Base-by-base conservation (phyloP, 2,797 vertebrate species). In the Ceyx erithaca region DNA sequence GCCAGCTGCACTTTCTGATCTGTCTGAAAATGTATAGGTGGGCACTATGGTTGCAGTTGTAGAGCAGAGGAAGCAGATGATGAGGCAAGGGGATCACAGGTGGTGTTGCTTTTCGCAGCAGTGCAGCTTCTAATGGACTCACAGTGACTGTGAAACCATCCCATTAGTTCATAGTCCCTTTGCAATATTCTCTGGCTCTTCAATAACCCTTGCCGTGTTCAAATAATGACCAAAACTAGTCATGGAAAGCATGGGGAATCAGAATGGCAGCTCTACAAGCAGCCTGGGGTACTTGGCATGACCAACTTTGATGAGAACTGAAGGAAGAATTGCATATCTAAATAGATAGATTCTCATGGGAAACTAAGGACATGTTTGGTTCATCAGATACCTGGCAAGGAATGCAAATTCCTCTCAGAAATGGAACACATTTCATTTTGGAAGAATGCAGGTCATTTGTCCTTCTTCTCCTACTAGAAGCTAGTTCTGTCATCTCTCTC, bases 51-150 rank as follows among this genome's bases (percentile, higher is more conserved):
- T 13, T 80, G 37, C 15, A 33, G 54, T 4, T 8, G 54, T 31
- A 41, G 43, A 63, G 10, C 9, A 35, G 22, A 59, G 23, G 63
- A 62, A 69, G 22, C 1, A 0, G 16, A 30, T 51, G 58, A 9
- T 14, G 40, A 91, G 40, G 8, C 10, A n/a, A 61, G 22, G 14
- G 20, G 12, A 51, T 13, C 0, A 0, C 13, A 14, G 8, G 4
- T 79, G 26, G 5, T 49, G 12, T 2, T 62, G 55, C 9, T 80
- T 87, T 72, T 3, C 2, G 30, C 20, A 68, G 14, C 13, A 43
- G 13, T 4, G 0, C 13, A 67, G 10, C 28, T 4, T 14, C 71
- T 61, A 52, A 19, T 45, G 35, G 52, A 17, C 30, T 87, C 13
- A 8, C 43, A 22, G 5, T 79, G 33, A 15, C 13, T n/a, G 33